These are phyloP conservation scores for Mus spretus DNA, from an alignment of 2,797 vertebrate genomes.

Conservation along the genomic window DNA sequence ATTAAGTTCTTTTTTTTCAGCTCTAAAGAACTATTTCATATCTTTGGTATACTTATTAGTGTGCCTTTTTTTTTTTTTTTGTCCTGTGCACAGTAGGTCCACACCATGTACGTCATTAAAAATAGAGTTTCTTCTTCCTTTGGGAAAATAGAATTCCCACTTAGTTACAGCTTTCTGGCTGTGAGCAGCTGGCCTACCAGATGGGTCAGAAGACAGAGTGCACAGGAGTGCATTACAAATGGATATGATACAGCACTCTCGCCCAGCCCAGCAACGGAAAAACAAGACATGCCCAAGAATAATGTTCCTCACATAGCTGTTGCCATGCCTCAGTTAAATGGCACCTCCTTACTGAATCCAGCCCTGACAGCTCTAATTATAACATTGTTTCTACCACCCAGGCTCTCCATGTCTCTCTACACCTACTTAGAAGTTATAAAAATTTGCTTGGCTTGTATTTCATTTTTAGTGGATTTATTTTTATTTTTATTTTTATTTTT, in stretches of 20 bases:
- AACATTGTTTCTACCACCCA: neutral
- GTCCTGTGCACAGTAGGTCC: constrained; percentile 1
- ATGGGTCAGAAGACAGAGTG: neutral
- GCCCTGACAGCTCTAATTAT: neutral
- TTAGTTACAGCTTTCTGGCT: constrained; percentile 12
- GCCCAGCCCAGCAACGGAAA: neutral
- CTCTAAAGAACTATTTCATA: neutral
- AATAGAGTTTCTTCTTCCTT: neutral
- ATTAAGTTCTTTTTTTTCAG: neutral
- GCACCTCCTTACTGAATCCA: neutral
- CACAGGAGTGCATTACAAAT: neutral
- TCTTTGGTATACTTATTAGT: neutral
- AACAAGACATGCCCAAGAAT: neutral
- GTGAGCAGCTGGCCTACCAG: constrained; percentile 3
- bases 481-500: neutral
- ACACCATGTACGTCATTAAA: neutral
- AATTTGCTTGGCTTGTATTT: neutral
- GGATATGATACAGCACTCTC: neutral
- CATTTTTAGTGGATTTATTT: constrained; percentile 21
- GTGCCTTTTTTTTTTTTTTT: neutral
- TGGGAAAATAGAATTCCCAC: constrained; percentile 33
- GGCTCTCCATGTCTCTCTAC: neutral
- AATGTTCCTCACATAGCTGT: neutral
- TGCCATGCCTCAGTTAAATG: neutral
- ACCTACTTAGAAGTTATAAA: neutral